Evolutionary conservation across 2,797 vertebrate species (phyloP).

Genomic region (Vireo griseus): DNA sequence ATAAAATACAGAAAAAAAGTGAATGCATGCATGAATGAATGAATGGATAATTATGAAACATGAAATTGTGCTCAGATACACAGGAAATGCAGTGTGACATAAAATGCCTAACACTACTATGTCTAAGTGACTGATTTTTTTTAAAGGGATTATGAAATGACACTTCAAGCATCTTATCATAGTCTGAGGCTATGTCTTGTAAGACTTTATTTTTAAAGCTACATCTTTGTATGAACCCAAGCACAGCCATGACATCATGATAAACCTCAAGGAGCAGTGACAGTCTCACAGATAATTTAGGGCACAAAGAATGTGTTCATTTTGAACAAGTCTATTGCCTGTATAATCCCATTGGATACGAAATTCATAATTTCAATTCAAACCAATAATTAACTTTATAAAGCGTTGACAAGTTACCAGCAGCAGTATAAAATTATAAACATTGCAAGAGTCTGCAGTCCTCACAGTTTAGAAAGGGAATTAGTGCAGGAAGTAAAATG

Average conservation of each 20-base stretch:
- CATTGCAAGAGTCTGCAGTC: background rate
- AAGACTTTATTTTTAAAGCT: background rate
- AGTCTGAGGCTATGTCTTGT: background rate
- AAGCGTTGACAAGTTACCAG: background rate
- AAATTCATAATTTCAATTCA: background rate
- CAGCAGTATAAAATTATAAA: background rate
- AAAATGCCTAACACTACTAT: background rate
- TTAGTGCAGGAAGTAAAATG: background rate
- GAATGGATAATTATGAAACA: background rate
- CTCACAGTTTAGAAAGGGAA: background rate
- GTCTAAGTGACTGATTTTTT: background rate
- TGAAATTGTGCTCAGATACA: background rate
- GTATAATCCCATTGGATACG: background rate
- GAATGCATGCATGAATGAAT: background rate
- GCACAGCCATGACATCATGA: background rate
- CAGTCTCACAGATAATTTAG: background rate
- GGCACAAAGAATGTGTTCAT: background rate
- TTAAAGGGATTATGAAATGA: background rate
- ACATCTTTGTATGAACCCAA: background rate
- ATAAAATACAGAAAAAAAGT: background rate
- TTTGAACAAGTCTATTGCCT: background rate
- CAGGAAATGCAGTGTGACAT: background rate
- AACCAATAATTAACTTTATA: background rate
- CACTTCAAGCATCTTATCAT: background rate
- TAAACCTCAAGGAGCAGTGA: background rate